Base-by-base conservation (phyloP, 1,140 invertebrate species). In the Cotesia typhae region DNA sequence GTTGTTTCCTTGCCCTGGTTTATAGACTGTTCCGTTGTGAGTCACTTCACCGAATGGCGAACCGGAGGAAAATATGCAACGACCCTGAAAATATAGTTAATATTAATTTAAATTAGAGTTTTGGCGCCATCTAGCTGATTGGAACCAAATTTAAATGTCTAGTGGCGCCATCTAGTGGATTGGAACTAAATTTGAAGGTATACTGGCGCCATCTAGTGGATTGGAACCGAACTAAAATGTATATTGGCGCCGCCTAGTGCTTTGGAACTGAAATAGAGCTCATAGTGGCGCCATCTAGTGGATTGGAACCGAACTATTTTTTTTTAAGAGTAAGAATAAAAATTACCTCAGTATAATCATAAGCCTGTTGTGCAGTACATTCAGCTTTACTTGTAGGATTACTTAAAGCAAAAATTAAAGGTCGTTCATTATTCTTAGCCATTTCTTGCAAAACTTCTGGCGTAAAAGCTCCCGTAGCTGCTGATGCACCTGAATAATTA, bases 341-440 rank as follows among this genome's bases (percentile, higher is more conserved):
- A 9, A 38, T 86, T 88, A 96, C 95, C 78, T 97, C 91, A 4
- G 96, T 97, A 79, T 94, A 78, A 37, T 90, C 90, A 79, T 96
- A 98, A 1, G 97, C 97, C 74, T 94, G 91, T 80, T 97, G 93
- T 17, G 97, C 96, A 3, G 97, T 99, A 83, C 97, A 99, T 87
- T 99, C 97, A 6, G 97, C 96, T 89, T 97, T 96, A 80, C 91
- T 93, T 0, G 97, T 99, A 17, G 97, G 97, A 89, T 99, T 99
- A 76, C 96, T 98, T 4, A 99, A 87, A 14, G 97, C 96, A 85
- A 99, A 99, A 66, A 99, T 94, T 69, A 99, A 91, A 0, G 97
- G 97, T 67, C 92, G 89, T 38, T 97, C 90, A 76, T 95, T 96
- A 82, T 94, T 93, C 69, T 90, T 88, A 0, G 92, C 94, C 96